Percentiles rank a stretch among this genome's conserved stretches.
phyloP scores from a whole-genome alignment of 2,888 invertebrate species.

The Tenthredo livida region DNA sequence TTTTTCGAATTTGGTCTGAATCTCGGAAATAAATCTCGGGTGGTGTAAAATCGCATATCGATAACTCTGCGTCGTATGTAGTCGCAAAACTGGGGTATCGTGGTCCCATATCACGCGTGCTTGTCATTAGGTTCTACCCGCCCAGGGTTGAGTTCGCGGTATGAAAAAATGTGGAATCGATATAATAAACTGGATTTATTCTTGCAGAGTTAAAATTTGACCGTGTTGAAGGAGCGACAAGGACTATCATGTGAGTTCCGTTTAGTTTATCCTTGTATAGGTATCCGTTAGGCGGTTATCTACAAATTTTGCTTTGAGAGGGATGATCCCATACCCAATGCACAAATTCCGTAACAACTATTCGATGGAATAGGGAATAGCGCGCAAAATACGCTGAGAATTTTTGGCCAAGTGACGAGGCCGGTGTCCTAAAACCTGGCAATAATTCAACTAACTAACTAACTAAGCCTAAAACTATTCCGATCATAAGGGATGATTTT shows the following conservation, averaged over 20 bases:
- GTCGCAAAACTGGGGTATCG: slow-evolving; percentile 10
- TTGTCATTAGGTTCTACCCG: slow-evolving; percentile 20
- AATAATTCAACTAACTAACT: too few relatives aligned
- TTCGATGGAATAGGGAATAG: neutral
- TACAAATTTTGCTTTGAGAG: neutral
- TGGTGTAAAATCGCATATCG: neutral
- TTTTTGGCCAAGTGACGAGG: neutral
- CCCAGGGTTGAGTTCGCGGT: too few relatives aligned
- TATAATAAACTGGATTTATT: slow-evolving; percentile 11
- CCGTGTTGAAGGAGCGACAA: neutral
- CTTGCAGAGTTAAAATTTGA: neutral
- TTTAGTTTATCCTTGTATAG: neutral
- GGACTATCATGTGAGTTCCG: neutral
- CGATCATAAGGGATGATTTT: neutral
- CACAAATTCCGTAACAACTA: neutral
- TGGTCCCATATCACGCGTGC: neutral
- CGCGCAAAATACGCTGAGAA: neutral
- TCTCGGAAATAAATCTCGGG: neutral
- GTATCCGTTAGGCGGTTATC: neutral
- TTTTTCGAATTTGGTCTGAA: neutral
- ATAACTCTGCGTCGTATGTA: neutral
- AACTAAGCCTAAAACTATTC: too few relatives aligned
- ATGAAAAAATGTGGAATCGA: slow-evolving; percentile 10
- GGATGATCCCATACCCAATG: slow-evolving; percentile 11
- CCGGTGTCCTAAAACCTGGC: too few relatives aligned